Conservation (phyloP, 2,888 invertebrate species). For the Mellilla xanthometata region DNA sequence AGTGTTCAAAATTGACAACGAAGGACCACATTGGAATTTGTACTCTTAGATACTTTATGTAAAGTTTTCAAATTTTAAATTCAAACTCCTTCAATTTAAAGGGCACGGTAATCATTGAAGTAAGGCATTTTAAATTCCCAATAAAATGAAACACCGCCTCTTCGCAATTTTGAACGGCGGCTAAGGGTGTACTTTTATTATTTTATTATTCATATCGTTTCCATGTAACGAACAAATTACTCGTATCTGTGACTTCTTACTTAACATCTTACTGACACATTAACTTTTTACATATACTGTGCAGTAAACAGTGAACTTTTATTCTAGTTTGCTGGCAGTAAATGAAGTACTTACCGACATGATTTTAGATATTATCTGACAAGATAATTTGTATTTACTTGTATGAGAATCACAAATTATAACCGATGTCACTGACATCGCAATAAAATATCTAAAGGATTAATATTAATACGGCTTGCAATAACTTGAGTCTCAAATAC, state of each 20-base stretch:
- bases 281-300: conserved; percentile 49
- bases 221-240: conserved; percentile 45
- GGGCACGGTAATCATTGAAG: conserved; percentile 11
- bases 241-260: conserved; percentile 44
- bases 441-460: background rate
- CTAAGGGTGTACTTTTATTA: conserved; percentile 37
- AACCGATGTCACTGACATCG: too few species aligned
- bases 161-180: conserved; percentile 17
- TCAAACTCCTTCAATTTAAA: conserved; percentile 18
- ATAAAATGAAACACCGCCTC: conserved; percentile 20
- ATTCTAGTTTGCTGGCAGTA: too few species aligned
- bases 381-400: too few species aligned
- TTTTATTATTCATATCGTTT: conserved; percentile 52
- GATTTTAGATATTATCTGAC: too few species aligned
- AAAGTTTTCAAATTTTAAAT: conserved; percentile 21
- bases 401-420: too few species aligned
- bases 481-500: conserved; percentile 36
- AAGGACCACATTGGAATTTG: too few species aligned
- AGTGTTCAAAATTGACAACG: too few species aligned
- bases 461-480: conserved; percentile 19
- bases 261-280: conserved; percentile 48
- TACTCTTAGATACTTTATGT: too few species aligned
- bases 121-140: conserved; percentile 17
- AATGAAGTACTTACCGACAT: too few species aligned
- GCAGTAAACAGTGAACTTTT: too few species aligned